A percentile compares a stretch with the other conserved stretches of the same genome.
Evolutionary conservation across 2,888 invertebrate species (phyloP).

Genomic region (Agrotis segetum): DNA sequence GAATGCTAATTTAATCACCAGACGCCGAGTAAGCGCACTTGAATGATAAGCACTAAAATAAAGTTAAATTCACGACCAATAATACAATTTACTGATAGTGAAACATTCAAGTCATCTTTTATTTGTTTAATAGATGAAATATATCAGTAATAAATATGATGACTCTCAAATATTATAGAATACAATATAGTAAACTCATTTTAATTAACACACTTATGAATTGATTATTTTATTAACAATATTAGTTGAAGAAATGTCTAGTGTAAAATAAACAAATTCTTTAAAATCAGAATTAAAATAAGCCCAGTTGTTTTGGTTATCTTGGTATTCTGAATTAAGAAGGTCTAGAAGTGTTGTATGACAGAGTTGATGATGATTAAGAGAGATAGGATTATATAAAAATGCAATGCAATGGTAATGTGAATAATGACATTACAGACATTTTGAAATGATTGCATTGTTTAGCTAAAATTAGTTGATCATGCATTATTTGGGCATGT

Average conservation of each 20-base stretch:
- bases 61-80: neutral
- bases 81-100: slow-evolving; percentile 16
- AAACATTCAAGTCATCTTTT: neutral
- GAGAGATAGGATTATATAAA: too few relatives aligned
- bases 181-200: neutral
- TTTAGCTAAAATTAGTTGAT: too few relatives aligned
- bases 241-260: neutral
- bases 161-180: neutral
- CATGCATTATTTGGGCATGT: too few relatives aligned
- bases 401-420: too few relatives aligned
- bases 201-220: neutral
- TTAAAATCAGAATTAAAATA: neutral
- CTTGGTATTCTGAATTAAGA: neutral
- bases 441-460: too few relatives aligned
- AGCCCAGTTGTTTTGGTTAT: neutral
- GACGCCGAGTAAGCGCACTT: slow-evolving; percentile 22
- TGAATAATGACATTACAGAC: too few relatives aligned
- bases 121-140: neutral
- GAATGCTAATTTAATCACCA: slow-evolving; percentile 59
- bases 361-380: neutral
- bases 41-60: slow-evolving; percentile 47
- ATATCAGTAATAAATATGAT: neutral
- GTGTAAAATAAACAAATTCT: neutral
- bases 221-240: too few relatives aligned
- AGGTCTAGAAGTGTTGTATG: neutral